Base-by-base conservation (phyloP, 2,113 vertebrate species). In the Sitta europaea region DNA sequence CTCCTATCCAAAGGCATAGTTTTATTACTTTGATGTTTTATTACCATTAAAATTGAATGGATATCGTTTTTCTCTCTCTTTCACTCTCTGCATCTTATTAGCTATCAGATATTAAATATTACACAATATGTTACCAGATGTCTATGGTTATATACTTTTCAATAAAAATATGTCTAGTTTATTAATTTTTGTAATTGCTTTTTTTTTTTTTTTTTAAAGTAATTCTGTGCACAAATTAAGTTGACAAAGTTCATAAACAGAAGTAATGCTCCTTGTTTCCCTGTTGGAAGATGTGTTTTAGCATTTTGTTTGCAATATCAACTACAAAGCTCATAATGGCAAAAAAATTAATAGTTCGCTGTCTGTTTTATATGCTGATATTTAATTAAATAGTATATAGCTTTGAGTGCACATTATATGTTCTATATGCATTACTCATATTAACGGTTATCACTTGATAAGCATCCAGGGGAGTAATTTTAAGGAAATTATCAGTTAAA, bases 351-450 rank as follows among this genome's bases (percentile, higher is more conserved):
- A 94, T 87, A 53, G 83, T 47, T 62, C 47, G 28, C 71, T 82
- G 77, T 77, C 65, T 2, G 0, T 82, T 94, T 96, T 91, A 82
- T 94, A 40, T 53, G 43, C 38, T 95, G 80, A 91, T 92, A 92
- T 90, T 96, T 96, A 89, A 96, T 95, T 95, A 96, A 95, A 85
- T 63, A 72, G 25, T n/a, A 17, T 76, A 58, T 73, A 91, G 67
- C n/a, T 96, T 95, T 57, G 86, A 96, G 15, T 76, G 74, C 9
- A 15, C 28, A 16, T 87, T 85, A 20, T 85, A 84, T 63, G 88
- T 94, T 84, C 68, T 87, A 45, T 14, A 27, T 79, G 24, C 76
- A 81, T 85, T 94, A 50, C 80, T 96, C 66, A 76, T 48, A 85
- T 68, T 92, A 81, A 94, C 82, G 45, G 73, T 33, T 93, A 86